Percentiles rank a stretch among this genome's conserved stretches.
Evolutionary conservation across 2,888 invertebrate species (phyloP).

Genomic region (Amiota minor): DNA sequence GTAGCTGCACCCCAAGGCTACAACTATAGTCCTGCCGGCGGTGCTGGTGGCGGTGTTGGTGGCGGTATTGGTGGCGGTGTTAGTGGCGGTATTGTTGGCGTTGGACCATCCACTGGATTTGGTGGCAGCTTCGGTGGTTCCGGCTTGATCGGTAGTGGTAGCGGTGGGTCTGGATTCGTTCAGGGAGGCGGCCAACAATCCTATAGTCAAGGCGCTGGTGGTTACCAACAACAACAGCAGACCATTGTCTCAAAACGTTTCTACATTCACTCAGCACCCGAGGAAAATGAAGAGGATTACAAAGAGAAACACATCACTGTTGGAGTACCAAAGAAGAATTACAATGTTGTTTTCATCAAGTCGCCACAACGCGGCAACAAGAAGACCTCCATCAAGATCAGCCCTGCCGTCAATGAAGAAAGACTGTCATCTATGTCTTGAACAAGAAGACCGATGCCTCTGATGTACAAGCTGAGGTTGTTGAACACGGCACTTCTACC

Average conservation of each 20-base stretch:
- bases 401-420: conserved; percentile 71
- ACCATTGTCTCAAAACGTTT: conserved; percentile 71
- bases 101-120: conserved; percentile 29
- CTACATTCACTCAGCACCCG: conserved; percentile 73
- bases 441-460: conserved; percentile 70
- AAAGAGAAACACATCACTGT: conserved; percentile 69
- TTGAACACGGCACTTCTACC: conserved; percentile 68
- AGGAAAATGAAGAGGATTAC: conserved; percentile 69
- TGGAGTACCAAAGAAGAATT: conserved; percentile 72
- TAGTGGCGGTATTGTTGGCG: conserved; percentile 16
- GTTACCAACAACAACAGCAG: conserved; percentile 58
- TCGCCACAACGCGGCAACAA: conserved; percentile 67
- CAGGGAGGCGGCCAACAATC: conserved; percentile 46
- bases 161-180: conserved; percentile 36
- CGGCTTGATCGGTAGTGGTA: conserved; percentile 25
- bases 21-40: conserved; percentile 61
- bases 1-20: conserved; percentile 71
- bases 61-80: conserved; percentile 31
- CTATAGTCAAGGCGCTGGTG: conserved; percentile 27
- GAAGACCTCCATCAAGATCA: conserved; percentile 68
- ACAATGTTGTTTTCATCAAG: conserved; percentile 73
- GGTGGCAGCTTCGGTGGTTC: background rate
- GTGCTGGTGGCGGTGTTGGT: conserved; percentile 45
- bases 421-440: conserved; percentile 73
- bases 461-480: conserved; percentile 69